Evolutionary conservation across 2,888 invertebrate species (phyloP).

Genomic region (Trichogramma dendrolimi): DNA sequence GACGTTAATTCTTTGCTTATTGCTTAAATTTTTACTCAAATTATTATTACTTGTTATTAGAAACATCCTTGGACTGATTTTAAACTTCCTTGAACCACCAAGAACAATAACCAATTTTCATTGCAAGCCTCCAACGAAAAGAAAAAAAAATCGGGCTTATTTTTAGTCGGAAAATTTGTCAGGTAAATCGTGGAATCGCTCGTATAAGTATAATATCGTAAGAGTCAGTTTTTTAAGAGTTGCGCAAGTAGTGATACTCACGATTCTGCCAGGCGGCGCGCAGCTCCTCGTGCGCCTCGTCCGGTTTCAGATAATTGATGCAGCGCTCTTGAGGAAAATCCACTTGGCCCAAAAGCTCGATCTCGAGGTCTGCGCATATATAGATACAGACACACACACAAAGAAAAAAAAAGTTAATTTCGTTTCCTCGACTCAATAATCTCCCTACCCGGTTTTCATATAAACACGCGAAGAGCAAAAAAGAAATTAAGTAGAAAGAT

Average conservation of each 20-base stretch:
- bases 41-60: no score
- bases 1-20: no score
- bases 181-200: no score
- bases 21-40: no score
- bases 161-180: no score
- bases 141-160: neutral
- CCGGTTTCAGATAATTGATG: constrained; percentile 75
- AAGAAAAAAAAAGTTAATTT: constrained; percentile 2
- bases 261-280: constrained; percentile 68
- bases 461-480: neutral
- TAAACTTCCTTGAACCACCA: no score
- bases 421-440: neutral
- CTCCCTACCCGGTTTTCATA: neutral
- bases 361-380: constrained; percentile 64
- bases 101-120: no score
- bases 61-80: no score
- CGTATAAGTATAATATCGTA: no score
- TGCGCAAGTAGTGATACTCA: constrained; percentile 37
- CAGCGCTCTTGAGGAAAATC: constrained; percentile 71
- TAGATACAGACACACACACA: constrained; percentile 3
- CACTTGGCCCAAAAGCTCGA: constrained; percentile 61
- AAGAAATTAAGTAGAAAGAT: no score
- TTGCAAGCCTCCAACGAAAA: neutral
- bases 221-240: neutral
- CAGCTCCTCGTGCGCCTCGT: constrained; percentile 65